Conservation (phyloP, 92 coral and sea anemone genomes). For the Pocillopora grandis region DNA sequence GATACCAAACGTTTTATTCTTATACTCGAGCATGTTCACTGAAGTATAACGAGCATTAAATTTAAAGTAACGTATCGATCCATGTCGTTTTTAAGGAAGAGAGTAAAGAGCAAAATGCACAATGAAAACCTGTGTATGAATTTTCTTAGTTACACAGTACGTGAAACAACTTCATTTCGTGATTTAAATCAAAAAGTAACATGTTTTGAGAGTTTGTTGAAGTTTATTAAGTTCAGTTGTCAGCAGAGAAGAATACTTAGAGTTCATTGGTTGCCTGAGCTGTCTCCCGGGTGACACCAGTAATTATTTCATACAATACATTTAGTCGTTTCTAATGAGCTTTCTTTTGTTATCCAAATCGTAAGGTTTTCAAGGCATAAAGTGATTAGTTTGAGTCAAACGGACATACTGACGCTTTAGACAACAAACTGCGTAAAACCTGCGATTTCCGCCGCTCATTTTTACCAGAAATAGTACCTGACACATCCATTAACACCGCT, state of each 20-base stretch:
- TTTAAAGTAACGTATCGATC: no score
- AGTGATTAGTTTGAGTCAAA: conserved; percentile 13
- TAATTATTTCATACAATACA: conserved; percentile 22
- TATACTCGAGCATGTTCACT: no score
- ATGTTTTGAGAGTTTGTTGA: conserved; percentile 20
- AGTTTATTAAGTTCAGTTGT: conserved; percentile 44
- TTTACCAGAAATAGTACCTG: background rate
- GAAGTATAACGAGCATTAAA: no score
- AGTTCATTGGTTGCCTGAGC: conserved; percentile 5
- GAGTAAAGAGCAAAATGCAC: background rate
- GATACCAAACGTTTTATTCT: background rate
- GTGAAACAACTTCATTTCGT: background rate
- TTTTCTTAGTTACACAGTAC: background rate
- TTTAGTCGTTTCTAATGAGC: conserved; percentile 31
- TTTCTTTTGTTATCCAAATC: conserved; percentile 42
- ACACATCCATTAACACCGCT: background rate
- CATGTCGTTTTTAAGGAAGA: no score
- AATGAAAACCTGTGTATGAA: background rate
- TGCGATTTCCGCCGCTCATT: background rate
- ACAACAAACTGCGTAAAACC: background rate
- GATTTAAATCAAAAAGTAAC: background rate
- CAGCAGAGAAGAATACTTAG: background rate
- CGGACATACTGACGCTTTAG: conserved; percentile 17
- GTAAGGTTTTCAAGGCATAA: conserved; percentile 17
- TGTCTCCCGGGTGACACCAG: conserved; percentile 23